These are phyloP conservation scores for Macrostomum cliftonense DNA, from an alignment of 2,888 invertebrate genomes.

Conservation along the genomic window DNA sequence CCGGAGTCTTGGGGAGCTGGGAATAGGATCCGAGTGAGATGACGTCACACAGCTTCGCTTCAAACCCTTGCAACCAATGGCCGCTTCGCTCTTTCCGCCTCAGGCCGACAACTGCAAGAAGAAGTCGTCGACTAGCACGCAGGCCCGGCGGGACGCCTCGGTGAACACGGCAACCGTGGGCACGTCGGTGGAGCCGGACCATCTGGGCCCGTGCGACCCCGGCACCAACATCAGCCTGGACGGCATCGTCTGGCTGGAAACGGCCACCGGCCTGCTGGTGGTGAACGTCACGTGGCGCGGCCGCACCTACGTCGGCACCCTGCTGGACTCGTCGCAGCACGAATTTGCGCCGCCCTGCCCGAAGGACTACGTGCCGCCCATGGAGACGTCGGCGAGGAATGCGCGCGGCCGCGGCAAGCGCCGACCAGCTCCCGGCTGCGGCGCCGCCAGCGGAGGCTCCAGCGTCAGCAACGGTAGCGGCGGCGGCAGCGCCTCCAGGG, in stretches of 20 bases:
- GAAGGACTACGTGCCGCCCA: constrained; percentile 1
- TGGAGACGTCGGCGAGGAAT: neutral
- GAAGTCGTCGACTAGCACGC: too few relatives aligned
- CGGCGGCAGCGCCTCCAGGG: too few relatives aligned
- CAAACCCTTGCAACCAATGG: too few relatives aligned
- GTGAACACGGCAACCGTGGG: constrained; percentile 38
- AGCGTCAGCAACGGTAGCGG: too few relatives aligned
- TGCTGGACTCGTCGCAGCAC: constrained; percentile 83
- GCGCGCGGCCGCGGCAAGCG: constrained; percentile 2
- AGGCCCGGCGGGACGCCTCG: too few relatives aligned
- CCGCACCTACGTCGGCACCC: constrained; percentile 88
- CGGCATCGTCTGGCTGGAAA: constrained; percentile 97
- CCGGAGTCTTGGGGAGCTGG: too few relatives aligned
- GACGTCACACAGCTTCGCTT: too few relatives aligned
- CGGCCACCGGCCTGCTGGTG: constrained; percentile 60
- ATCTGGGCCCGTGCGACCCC: constrained; percentile 91
- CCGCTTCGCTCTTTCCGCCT: too few relatives aligned
- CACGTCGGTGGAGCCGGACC: constrained; percentile 86
- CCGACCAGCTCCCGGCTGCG: neutral
- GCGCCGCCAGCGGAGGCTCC: neutral
- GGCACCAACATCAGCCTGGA: constrained; percentile 87
- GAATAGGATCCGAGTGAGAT: too few relatives aligned
- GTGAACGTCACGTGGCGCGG: constrained; percentile 97
- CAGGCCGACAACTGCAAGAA: too few relatives aligned
- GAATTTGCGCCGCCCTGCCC: constrained; percentile 76